These are phyloP conservation scores for Neodon shergylaensis DNA, from an alignment of 2,113 vertebrate genomes.

Conservation along the genomic window DNA sequence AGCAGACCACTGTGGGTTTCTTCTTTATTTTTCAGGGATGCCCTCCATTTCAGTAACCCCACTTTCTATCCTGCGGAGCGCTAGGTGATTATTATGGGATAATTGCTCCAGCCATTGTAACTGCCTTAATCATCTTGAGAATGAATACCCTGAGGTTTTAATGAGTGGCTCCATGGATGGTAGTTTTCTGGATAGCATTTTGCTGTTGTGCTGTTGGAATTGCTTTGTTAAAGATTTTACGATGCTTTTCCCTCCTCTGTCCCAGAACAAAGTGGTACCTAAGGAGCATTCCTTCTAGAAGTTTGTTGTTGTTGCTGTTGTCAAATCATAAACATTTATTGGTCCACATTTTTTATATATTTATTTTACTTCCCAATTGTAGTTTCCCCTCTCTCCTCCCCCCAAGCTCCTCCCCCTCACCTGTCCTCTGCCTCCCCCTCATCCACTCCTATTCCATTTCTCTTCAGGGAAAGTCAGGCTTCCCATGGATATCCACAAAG, in stretches of 20 bases:
- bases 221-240: neutral
- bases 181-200: neutral
- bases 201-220: neutral
- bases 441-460: no score
- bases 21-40: slow-evolving; percentile 19
- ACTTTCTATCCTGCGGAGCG: neutral
- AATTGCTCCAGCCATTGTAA: neutral
- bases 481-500: neutral
- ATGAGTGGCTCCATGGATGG: neutral
- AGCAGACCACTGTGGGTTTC: neutral
- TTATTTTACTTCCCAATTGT: neutral
- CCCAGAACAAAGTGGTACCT: slow-evolving; percentile 24
- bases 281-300: neutral
- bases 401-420: neutral
- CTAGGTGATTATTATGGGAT: slow-evolving; percentile 17
- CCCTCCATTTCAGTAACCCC: neutral
- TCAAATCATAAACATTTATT: neutral
- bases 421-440: neutral
- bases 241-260: neutral
- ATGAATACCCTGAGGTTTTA: slow-evolving; percentile 51
- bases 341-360: neutral
- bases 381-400: neutral
- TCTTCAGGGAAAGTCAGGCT: no score
- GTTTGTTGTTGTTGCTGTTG: neutral
- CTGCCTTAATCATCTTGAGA: slow-evolving; percentile 4